phyloP scores from a whole-genome alignment of 2,797 vertebrate genomes.

The Monodelphis domestica region DNA sequence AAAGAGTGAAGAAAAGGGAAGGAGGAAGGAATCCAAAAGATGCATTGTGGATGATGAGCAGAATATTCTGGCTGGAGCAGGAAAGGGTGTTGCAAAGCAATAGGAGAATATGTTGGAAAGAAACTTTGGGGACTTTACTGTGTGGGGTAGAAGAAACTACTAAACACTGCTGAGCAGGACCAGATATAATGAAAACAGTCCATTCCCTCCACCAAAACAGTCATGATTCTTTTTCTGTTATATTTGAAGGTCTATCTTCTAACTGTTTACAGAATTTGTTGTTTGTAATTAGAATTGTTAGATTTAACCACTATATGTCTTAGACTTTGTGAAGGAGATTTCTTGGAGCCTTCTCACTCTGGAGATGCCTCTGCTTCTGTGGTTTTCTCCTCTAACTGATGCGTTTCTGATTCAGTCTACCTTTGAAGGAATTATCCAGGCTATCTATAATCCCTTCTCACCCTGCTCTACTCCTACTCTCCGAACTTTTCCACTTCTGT shows the following conservation, averaged over 20 bases:
- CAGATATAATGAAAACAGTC: background rate
- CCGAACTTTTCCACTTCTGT: background rate
- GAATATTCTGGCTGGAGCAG: background rate
- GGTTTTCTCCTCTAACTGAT: background rate
- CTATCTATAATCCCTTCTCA: background rate
- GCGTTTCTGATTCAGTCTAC: background rate
- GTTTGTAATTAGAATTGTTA: background rate
- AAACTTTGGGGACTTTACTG: background rate
- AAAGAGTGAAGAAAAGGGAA: background rate
- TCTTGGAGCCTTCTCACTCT: background rate
- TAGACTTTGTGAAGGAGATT: background rate
- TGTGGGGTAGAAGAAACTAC: background rate
- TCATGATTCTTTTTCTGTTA: background rate
- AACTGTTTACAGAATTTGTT: background rate
- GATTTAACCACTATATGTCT: background rate
- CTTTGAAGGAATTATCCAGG: background rate
- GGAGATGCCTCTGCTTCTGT: background rate
- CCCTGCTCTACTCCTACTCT: background rate
- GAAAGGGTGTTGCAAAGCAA: background rate
- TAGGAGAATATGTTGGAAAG: background rate
- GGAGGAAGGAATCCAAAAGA: background rate
- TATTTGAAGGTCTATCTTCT: background rate
- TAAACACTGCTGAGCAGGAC: background rate
- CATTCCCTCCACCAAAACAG: background rate
- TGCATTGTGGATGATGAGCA: background rate